Evolutionary conservation across 2,888 invertebrate species (phyloP).

Genomic region (Ryuthela nishihirai): DNA sequence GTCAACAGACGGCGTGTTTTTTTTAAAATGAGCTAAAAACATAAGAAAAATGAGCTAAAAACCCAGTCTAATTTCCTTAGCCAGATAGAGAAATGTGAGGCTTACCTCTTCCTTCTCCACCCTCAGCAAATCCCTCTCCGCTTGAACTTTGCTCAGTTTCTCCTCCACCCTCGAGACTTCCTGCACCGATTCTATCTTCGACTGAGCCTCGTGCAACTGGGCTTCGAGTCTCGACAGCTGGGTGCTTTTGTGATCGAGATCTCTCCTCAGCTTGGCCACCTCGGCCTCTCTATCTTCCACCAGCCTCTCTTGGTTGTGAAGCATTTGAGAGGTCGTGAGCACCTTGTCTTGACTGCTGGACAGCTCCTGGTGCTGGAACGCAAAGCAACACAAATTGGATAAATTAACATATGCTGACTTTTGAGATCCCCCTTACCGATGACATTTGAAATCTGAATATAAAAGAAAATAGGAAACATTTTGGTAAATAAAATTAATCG

Average conservation of each 20-base stretch:
- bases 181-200: slow-evolving; percentile 10
- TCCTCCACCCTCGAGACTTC: slow-evolving; percentile 17
- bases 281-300: neutral
- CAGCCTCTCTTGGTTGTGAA: too few species aligned
- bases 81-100: neutral
- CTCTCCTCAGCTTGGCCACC: slow-evolving; percentile 12
- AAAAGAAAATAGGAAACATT: too few species aligned
- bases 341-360: neutral
- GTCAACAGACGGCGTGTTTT: too few species aligned
- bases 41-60: too few species aligned
- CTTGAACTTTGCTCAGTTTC: slow-evolving; percentile 13
- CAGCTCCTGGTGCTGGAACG: slow-evolving; percentile 43
- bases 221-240: slow-evolving; percentile 19
- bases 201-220: slow-evolving; percentile 20
- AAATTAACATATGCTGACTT: too few species aligned
- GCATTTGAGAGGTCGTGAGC: slow-evolving; percentile 50
- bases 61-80: too few species aligned
- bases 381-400: too few species aligned
- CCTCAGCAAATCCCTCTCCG: slow-evolving; percentile 16
- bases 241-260: slow-evolving; percentile 13
- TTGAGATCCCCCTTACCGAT: too few species aligned
- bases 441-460: too few species aligned
- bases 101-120: slow-evolving; percentile 27
- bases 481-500: too few species aligned
- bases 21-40: too few species aligned